A percentile compares a stretch with the other conserved stretches of the same genome.
These are phyloP conservation scores for Dromas ardeola DNA, from an alignment of 2,113 vertebrate genomes.

Conservation along the genomic window DNA sequence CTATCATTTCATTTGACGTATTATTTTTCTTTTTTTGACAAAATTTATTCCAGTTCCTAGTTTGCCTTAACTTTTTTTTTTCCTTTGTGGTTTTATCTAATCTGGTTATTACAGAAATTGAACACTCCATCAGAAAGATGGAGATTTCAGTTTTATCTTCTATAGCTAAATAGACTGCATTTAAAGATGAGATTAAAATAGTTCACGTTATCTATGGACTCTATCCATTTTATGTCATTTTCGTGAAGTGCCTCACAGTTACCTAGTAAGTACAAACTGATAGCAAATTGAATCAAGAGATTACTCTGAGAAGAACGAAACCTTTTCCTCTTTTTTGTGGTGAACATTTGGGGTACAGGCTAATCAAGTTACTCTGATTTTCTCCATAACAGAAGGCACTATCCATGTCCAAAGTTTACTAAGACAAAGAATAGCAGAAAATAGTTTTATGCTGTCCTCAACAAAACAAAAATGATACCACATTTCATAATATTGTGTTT, in stretches of 20 bases:
- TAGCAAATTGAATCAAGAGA: background rate
- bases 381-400: background rate
- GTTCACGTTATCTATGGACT: background rate
- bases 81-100: background rate
- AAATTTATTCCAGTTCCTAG: background rate
- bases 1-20: background rate
- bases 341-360: background rate
- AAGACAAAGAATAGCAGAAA: background rate
- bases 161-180: background rate
- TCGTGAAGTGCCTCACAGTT: background rate
- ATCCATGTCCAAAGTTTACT: background rate
- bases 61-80: background rate
- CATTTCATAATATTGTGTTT: background rate
- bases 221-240: background rate
- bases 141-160: background rate
- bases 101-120: background rate
- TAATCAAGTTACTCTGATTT: background rate
- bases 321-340: background rate
- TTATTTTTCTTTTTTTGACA: background rate
- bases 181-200: background rate
- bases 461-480: background rate
- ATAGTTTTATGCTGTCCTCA: background rate
- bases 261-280: background rate
- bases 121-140: background rate
- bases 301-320: background rate